Evolutionary conservation across 1,140 invertebrate species (phyloP), one percentile per base, ranked within the genome.

Genomic region (Eupristina koningsbergeri): DNA sequence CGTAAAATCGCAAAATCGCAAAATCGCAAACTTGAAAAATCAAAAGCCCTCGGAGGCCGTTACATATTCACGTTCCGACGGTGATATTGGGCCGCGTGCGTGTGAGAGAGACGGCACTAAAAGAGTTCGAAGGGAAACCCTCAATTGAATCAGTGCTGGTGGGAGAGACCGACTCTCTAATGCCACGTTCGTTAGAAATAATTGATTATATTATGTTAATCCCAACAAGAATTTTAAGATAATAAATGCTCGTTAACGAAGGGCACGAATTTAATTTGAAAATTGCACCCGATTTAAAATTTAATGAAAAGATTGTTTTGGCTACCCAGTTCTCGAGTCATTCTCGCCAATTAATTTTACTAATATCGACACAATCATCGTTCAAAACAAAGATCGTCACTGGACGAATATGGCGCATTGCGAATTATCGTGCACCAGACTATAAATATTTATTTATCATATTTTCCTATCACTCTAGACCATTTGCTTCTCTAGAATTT

Each of bases 281-380:
- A 83, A 83, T 83, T 83, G 61, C 61, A 17, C 47, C 31, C 64
- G 63, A 83, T 63, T 83, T 36, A 31, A 83, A 34, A 50, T 77
- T 77, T 64, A 69, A 83, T 83, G 41, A 67, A 77, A 83, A 77
- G 63, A 83, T 83, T 83, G 73, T 69, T 67, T 67, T 64, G 53
- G 19, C 17, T 61, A 53, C 19, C 34, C 67, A 29, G 5, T 39
- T 9, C 26, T 67, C 29, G 15, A 29, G 9, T 11, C 76, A 67
- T 69, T 41, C 17, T 79, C 26, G 41, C 13, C 45, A 41, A 71
- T 80, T 53, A 80, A 71, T 80, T 71, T 80, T n/a, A 13, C 17
- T 80, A 80, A 80, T 36, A 71, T 64, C 63, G 74, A 13, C 31
- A 29, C 45, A 36, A 58, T 19, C 31, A 76, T 58, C 50, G 26